Conservation (phyloP, 2,113 vertebrate genomes). For the Pseudorectes ferrugineus region DNA sequence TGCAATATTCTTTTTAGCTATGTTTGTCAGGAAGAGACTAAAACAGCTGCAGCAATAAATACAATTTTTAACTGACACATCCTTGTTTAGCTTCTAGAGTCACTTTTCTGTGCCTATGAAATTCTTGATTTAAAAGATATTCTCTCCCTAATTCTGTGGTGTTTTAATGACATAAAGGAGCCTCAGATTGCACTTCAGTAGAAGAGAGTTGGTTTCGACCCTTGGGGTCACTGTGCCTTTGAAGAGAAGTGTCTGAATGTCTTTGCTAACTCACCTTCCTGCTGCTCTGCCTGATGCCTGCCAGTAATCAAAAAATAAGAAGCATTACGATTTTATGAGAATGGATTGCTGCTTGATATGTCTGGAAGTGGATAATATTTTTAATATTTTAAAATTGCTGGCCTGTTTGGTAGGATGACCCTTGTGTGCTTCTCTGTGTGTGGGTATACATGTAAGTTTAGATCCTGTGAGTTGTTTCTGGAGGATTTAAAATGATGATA, state of each 20-base stretch:
- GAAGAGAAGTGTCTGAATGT: neutral
- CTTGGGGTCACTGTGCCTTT: constrained; percentile 17
- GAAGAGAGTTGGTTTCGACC: neutral
- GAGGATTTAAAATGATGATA: neutral
- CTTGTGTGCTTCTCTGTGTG: neutral
- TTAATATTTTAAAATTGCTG: constrained; percentile 34
- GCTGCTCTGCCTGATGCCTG: constrained; percentile 9
- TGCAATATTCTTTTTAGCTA: neutral
- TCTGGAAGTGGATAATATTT: neutral
- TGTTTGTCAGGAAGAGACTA: neutral
- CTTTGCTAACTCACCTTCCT: constrained; percentile 23
- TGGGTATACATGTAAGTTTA: neutral
- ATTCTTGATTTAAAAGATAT: neutral
- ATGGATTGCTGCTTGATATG: neutral
- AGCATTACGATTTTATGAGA: constrained; percentile 48
- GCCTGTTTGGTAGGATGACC: neutral
- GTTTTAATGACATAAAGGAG: neutral
- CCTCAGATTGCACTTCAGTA: neutral
- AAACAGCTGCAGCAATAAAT: constrained; percentile 11
- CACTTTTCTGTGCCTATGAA: neutral
- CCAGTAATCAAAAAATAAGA: constrained; percentile 15
- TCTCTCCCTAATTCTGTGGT: neutral
- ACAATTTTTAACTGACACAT: neutral
- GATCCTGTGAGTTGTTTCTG: neutral
- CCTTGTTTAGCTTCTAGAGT: neutral